phyloP scores from a whole-genome alignment of 2,888 invertebrate species.

The Drosophila subsilvestris region DNA sequence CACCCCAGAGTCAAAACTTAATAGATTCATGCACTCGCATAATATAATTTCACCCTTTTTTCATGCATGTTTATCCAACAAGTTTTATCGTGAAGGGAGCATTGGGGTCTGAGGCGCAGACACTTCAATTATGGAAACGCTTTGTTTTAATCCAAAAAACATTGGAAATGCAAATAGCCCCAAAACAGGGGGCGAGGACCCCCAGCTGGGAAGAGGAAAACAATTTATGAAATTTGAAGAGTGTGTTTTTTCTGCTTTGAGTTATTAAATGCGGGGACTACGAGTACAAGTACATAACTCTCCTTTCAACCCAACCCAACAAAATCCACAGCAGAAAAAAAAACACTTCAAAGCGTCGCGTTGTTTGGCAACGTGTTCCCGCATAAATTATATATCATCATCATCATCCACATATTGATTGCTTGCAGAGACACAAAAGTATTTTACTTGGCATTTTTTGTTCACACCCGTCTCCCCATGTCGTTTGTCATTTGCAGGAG shows the following conservation, averaged over 20 bases:
- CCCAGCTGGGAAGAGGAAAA: constrained; percentile 19
- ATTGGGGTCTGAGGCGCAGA: constrained; percentile 9
- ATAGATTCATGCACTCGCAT: constrained; percentile 61
- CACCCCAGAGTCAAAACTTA: constrained; percentile 8
- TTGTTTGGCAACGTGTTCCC: constrained; percentile 58
- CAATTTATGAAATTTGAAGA: constrained; percentile 19
- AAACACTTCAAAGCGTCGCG: constrained; percentile 18
- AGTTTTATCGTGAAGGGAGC: not conserved
- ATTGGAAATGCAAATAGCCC: constrained; percentile 55
- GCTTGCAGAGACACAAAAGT: constrained; percentile 10
- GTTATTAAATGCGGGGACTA: constrained; percentile 33
- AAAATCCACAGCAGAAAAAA: not conserved
- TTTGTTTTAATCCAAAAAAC: constrained; percentile 75
- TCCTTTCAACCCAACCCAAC: constrained; percentile 19
- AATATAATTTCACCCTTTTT: constrained; percentile 61
- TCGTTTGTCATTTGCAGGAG: constrained; percentile 76
- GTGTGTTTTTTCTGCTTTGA: constrained; percentile 27
- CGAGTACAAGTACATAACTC: constrained; percentile 25
- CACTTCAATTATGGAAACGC: constrained; percentile 74
- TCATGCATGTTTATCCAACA: constrained; percentile 17
- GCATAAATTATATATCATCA: constrained; percentile 68
- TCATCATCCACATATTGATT: constrained; percentile 20
- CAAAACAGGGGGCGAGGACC: constrained; percentile 8
- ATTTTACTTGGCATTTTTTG: constrained; percentile 14
- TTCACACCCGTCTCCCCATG: constrained; percentile 9